phyloP scores from a whole-genome alignment of 2,797 vertebrate genomes.

The Antrozous pallidus region DNA sequence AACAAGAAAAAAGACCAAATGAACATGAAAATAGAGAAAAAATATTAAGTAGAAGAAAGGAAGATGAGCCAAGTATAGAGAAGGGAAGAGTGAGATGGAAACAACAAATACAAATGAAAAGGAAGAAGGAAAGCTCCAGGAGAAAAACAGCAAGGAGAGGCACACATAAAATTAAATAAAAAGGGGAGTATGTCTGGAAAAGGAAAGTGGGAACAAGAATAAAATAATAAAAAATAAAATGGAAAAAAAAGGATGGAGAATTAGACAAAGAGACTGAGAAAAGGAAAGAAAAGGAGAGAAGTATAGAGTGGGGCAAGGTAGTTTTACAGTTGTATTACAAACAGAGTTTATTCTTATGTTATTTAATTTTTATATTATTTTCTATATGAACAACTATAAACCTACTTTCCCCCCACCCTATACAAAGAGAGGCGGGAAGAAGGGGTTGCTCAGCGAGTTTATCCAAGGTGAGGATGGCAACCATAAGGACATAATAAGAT shows the following conservation, averaged over 20 bases:
- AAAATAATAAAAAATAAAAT: neutral
- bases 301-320: neutral
- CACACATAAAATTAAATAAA: neutral
- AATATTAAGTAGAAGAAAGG: neutral
- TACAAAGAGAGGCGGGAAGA: neutral
- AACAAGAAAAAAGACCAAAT: neutral
- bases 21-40: neutral
- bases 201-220: neutral
- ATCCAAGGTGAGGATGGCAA: neutral
- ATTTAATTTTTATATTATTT: neutral
- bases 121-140: neutral
- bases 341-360: neutral
- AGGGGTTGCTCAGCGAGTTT: neutral
- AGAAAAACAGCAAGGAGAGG: neutral
- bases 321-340: neutral
- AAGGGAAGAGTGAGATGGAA: neutral
- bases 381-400: neutral
- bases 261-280: neutral
- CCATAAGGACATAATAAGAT: neutral
- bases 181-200: neutral
- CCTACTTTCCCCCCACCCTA: neutral
- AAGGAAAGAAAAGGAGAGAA: neutral
- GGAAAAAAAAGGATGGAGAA: neutral
- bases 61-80: neutral
- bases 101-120: neutral